Evolutionary conservation across 2,888 invertebrate genomes (phyloP), one percentile per base, ranked within the genome.

Genomic region (Lithophane ornitopus): DNA sequence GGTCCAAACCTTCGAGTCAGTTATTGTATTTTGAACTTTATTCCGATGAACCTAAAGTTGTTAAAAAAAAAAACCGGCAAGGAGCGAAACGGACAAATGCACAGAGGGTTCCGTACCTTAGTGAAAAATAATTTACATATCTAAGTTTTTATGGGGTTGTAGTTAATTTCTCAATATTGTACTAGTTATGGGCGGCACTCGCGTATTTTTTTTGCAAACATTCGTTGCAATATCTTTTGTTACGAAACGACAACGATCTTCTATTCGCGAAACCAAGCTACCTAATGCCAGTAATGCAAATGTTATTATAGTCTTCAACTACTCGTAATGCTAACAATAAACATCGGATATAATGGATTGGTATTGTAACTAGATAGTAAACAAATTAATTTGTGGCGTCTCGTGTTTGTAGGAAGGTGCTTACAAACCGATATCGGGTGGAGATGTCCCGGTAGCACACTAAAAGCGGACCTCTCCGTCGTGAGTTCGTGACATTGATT

Each of bases 361-460:
- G 71, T 77, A 81, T 70, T 69, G 79, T 85, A 81, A 79, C 84
- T 74, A 84, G 78, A 86, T 72, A 63, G 62, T 76, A 77, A 82
- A 77, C 82, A 70, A 82, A 82, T 58, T 28, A 72, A 72, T 78
- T 70, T 54, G 70, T 70, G 58, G 72, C 58, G 39, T 19, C 58
- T n/a, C 58, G 26, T 69, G 52, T 65, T 72, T 66, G 77, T 61
- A 49, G 22, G 12, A 28, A 34, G 39, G 34, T 54, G 62, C n/a
- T 41, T 65, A 54, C n/a, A 65, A 41, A 80, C 74, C 54, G 39
- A 68, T 73, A 62, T 58, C 19, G 67, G 49, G 52, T 28, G 8
- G 41, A 58, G 34, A 26, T 19, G 58, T 28, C 28, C 28, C 58
- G 28, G 58, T n/a, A 26, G 34, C 34, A 56, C 26, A 54, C 54